Evolutionary conservation across 2,888 invertebrate genomes (phyloP).

Genomic region (Hypselothyrea guttata): DNA sequence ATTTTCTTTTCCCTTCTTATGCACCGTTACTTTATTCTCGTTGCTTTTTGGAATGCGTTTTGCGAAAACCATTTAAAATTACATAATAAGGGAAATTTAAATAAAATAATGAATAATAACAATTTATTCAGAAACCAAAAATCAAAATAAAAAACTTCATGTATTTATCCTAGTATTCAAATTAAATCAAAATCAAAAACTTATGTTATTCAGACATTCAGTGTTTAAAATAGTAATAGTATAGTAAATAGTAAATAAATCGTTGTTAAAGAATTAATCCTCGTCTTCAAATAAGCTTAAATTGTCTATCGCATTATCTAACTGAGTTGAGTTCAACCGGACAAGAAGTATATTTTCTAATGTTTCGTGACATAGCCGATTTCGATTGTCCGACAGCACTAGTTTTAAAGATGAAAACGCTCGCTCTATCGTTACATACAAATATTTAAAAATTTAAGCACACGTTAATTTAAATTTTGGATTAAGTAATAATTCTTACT

Average conservation of each 20-base stretch:
- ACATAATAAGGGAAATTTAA: too few species aligned
- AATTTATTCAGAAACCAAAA: background rate
- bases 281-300: slow-evolving; percentile 2
- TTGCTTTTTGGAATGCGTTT: too few species aligned
- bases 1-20: too few species aligned
- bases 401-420: slow-evolving; percentile 13
- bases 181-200: background rate
- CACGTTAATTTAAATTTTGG: slow-evolving; percentile 4
- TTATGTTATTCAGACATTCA: background rate
- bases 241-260: background rate
- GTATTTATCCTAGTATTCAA: background rate
- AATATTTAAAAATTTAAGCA: background rate
- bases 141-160: background rate
- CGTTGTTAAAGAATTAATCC: background rate
- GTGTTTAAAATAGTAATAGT: background rate
- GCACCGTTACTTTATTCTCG: too few species aligned
- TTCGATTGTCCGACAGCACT: slow-evolving; percentile 7
- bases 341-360: slow-evolving; percentile 11
- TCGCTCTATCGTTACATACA: slow-evolving; percentile 2
- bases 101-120: background rate
- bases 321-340: background rate
- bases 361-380: slow-evolving; percentile 7
- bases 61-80: too few species aligned
- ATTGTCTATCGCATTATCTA: slow-evolving; percentile 1
- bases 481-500: background rate